Conservation (phyloP, 2,888 invertebrate genomes). For the Limenitis camilla region DNA sequence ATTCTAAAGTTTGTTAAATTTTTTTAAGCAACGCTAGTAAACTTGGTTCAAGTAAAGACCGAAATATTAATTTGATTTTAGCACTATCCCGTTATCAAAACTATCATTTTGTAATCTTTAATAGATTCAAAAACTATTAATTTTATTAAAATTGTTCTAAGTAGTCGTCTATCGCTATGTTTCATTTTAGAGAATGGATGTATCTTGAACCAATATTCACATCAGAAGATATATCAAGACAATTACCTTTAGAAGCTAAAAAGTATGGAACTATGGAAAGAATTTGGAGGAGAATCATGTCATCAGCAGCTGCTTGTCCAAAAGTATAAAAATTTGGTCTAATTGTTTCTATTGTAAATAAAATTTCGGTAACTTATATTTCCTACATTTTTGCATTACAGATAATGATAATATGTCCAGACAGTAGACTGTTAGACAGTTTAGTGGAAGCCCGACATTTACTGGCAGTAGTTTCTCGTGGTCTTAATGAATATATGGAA, state of each 20-base stretch:
- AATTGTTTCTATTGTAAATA: neutral
- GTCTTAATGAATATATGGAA: conserved; percentile 85
- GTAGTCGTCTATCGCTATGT: too few species aligned
- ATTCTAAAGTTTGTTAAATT: neutral
- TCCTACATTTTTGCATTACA: conserved; percentile 31
- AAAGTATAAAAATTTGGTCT: conserved; percentile 60
- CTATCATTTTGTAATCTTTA: too few species aligned
- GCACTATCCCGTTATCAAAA: too few species aligned
- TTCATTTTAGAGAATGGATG: conserved; percentile 85
- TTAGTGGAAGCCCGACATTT: conserved; percentile 80
- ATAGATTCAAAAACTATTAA: too few species aligned
- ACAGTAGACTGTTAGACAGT: conserved; percentile 79
- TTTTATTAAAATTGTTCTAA: too few species aligned
- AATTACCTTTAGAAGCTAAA: conserved; percentile 84
- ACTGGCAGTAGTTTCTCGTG: conserved; percentile 82
- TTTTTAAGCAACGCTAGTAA: neutral
- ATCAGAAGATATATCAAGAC: conserved; percentile 85
- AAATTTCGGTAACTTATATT: neutral
- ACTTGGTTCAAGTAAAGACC: too few species aligned
- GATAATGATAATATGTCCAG: conserved; percentile 79
- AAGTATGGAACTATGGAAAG: conserved; percentile 86
- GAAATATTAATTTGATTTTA: too few species aligned
- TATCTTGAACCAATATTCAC: conserved; percentile 89
- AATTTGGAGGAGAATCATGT: conserved; percentile 86
- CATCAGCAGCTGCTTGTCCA: conserved; percentile 78